These are phyloP conservation scores for Drosophila orosa DNA, from an alignment of 1,140 invertebrate species.

Conservation along the genomic window DNA sequence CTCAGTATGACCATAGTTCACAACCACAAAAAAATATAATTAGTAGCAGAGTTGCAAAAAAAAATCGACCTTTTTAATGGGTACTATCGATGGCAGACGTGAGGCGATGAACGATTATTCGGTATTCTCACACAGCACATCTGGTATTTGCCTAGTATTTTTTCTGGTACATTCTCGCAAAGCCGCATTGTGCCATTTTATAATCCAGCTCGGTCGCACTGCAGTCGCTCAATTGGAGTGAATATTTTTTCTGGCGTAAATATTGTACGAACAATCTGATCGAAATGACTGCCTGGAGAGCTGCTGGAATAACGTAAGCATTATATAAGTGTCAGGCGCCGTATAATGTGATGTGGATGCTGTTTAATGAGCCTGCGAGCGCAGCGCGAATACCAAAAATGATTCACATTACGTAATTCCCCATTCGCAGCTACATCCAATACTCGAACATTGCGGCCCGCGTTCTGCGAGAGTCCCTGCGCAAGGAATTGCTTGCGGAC, in stretches of 20 bases:
- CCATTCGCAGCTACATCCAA: conserved; percentile 92
- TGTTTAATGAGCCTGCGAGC: neutral
- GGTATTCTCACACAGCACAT: neutral
- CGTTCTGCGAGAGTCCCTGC: conserved; percentile 91
- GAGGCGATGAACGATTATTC: neutral
- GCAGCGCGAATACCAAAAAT: conserved; percentile 29
- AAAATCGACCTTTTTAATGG: neutral
- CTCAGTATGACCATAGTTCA: conserved; percentile 24
- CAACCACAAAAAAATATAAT: conserved; percentile 16
- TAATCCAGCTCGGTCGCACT: conserved; percentile 1
- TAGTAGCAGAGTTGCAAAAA: neutral
- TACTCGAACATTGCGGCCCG: conserved; percentile 95
- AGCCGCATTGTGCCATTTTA: too few species aligned
- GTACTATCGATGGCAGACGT: neutral
- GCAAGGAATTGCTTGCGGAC: conserved; percentile 89
- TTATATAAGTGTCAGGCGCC: conserved; percentile 6
- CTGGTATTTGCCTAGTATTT: neutral
- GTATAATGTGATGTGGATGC: neutral
- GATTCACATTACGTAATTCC: conserved; percentile 65
- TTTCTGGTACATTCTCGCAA: neutral
- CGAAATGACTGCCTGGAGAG: conserved; percentile 87
- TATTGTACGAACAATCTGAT: conserved; percentile 34
- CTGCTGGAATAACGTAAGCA: conserved; percentile 88
- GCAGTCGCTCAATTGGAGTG: conserved; percentile 4
- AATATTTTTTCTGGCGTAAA: conserved; percentile 29